phyloP scores from a whole-genome alignment of 2,113 vertebrate species.

The Okapia johnstoni region DNA sequence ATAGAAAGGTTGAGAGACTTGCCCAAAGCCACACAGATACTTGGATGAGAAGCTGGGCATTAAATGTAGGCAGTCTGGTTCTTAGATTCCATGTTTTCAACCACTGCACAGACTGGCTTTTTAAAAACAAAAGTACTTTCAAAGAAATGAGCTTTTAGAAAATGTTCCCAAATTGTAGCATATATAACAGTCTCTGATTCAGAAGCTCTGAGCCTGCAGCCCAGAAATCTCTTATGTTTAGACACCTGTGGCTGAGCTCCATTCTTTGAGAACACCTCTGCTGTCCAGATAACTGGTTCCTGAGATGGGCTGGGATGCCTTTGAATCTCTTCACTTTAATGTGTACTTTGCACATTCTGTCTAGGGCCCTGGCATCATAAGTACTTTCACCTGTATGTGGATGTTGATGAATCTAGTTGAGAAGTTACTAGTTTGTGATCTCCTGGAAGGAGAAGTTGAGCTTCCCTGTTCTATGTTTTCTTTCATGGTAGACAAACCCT shows the following conservation, averaged over 20 bases:
- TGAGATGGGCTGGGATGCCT: background rate
- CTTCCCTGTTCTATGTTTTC: background rate
- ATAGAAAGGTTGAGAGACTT: background rate
- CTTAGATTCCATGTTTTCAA: background rate
- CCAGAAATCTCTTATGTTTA: background rate
- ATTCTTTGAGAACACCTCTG: background rate
- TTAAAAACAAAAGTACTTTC: background rate
- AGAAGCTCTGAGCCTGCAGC: background rate
- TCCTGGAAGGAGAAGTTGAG: background rate
- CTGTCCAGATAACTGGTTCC: background rate
- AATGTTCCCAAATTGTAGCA: background rate
- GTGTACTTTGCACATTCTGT: background rate
- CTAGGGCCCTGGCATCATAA: background rate
- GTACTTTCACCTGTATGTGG: background rate
- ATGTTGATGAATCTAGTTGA: background rate
- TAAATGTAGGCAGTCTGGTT: background rate
- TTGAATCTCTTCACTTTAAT: background rate
- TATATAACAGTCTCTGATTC: background rate
- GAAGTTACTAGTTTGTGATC: background rate
- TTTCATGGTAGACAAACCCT: background rate
- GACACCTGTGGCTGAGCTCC: background rate
- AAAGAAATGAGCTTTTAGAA: background rate
- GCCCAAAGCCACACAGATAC: background rate
- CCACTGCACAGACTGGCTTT: background rate
- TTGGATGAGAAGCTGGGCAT: background rate